phyloP scores from a whole-genome alignment of 2,797 vertebrate species.

The Tragelaphus oryx region DNA sequence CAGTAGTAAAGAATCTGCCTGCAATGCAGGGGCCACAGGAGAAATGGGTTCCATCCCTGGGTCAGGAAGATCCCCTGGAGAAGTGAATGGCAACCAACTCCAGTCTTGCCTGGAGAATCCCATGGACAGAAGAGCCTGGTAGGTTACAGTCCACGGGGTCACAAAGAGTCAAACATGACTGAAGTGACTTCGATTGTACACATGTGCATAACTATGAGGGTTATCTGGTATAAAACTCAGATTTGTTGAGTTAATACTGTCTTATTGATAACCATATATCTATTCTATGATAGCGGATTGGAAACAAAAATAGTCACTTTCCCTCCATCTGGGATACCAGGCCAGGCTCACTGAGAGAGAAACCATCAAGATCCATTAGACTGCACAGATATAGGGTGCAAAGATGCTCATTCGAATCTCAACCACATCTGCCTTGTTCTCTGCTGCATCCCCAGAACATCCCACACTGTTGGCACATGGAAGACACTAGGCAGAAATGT shows the following conservation, averaged over 20 bases:
- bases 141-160: not conserved
- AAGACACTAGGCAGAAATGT: not conserved
- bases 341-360: not conserved
- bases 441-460: not conserved
- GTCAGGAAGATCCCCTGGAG: not conserved
- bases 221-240: not conserved
- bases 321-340: not conserved
- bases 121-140: not conserved
- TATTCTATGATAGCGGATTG: not conserved
- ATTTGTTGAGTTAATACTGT: not conserved
- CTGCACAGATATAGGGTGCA: not conserved
- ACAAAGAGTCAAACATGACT: not conserved
- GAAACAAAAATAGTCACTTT: not conserved
- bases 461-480: not conserved
- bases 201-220: not conserved
- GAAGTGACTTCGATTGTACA: fast-evolving
- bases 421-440: not conserved
- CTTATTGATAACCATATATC: not conserved
- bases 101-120: not conserved
- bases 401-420: not conserved
- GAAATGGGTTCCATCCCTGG: not conserved
- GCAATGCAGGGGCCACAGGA: not conserved
- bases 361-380: not conserved
- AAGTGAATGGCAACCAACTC: not conserved
- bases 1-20: not conserved